Conservation (phyloP, 2,888 invertebrate species). For the Diadegma fenestrale region DNA sequence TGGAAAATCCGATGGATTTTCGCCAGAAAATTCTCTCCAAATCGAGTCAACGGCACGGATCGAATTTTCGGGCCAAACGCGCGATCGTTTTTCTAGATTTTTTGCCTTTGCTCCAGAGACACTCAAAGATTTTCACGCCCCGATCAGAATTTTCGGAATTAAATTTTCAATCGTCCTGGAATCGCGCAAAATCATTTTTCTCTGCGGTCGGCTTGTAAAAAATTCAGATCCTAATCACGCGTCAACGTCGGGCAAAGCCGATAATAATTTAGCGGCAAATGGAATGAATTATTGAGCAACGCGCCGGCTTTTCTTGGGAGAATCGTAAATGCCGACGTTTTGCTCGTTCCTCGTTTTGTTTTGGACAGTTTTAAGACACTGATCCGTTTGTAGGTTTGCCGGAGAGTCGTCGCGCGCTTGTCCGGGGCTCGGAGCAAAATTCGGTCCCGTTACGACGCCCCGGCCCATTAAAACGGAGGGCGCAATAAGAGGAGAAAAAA, state of each 20-base stretch:
- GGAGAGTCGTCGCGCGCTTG: background rate
- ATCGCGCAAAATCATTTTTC: too few species aligned
- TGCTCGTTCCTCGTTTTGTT: background rate
- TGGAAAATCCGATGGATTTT: too few species aligned
- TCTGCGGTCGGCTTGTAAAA: background rate
- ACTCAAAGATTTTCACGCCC: too few species aligned
- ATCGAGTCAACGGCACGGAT: too few species aligned
- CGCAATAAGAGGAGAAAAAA: background rate
- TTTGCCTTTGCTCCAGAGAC: too few species aligned
- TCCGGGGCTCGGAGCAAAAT: slow-evolving; percentile 18
- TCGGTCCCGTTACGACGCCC: slow-evolving; percentile 30
- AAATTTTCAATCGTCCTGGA: too few species aligned
- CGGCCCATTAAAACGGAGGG: slow-evolving; percentile 49
- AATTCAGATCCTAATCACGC: background rate
- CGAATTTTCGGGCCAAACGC: too few species aligned
- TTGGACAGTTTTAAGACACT: background rate
- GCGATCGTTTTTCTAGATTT: too few species aligned
- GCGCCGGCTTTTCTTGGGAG: background rate
- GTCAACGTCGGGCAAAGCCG: background rate
- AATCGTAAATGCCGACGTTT: background rate
- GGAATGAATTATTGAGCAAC: background rate
- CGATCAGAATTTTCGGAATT: too few species aligned
- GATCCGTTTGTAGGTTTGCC: background rate
- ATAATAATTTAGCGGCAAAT: background rate
- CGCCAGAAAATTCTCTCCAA: too few species aligned